Conservation (phyloP, 2,888 invertebrate genomes). For the Habrosyne pyritoides region DNA sequence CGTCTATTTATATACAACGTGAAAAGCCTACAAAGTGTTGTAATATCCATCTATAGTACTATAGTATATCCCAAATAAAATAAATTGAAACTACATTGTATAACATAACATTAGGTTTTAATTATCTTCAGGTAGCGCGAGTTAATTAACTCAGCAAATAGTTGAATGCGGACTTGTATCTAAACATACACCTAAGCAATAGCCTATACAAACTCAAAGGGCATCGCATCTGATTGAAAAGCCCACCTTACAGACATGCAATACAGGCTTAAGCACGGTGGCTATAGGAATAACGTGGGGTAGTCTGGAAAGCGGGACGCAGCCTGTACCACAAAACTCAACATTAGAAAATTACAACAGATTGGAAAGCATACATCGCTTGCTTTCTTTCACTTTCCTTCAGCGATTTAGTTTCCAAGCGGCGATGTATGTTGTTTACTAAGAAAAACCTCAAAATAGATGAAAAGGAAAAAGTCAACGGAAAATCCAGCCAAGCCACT, state of each 20-base stretch:
- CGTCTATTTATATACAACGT: too few relatives aligned
- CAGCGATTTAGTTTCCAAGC: background rate
- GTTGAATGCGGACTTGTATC: constrained; percentile 30
- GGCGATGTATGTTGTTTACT: constrained; percentile 39
- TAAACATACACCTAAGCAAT: constrained; percentile 32
- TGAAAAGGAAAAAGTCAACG: constrained; percentile 25
- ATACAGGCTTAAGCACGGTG: constrained; percentile 60
- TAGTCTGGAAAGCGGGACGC: constrained; percentile 37
- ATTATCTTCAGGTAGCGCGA: constrained; percentile 13
- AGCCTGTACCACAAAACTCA: constrained; percentile 15
- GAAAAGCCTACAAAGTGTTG: too few relatives aligned
- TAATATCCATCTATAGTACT: background rate
- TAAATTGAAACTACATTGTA: background rate
- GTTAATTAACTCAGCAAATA: constrained; percentile 49
- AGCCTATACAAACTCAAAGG: constrained; percentile 36
- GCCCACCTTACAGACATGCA: constrained; percentile 70
- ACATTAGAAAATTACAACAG: background rate
- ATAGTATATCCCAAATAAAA: background rate
- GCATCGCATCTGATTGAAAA: constrained; percentile 67
- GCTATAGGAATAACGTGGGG: constrained; percentile 43
- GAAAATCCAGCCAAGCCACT: constrained; percentile 26
- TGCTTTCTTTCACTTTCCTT: background rate
- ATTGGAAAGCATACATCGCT: constrained; percentile 30
- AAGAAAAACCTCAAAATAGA: constrained; percentile 9
- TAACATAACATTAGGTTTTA: background rate